phyloP scores from a whole-genome alignment of 2,888 invertebrate species.

The Tipula helvola region DNA sequence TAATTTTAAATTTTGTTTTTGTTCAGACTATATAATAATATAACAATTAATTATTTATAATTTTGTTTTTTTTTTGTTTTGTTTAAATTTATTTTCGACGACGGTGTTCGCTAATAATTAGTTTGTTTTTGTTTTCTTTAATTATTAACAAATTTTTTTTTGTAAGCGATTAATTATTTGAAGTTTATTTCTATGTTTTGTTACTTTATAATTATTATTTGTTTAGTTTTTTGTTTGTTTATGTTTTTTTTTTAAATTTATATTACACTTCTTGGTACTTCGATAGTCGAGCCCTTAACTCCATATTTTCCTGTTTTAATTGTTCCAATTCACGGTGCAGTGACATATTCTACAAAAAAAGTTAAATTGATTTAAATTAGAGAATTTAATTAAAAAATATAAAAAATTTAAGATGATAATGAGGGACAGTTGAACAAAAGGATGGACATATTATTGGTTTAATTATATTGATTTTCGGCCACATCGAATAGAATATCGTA shows the following conservation, averaged over 20 bases:
- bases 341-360: constrained; percentile 62
- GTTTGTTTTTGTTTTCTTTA: neutral
- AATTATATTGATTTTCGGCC: too few relatives aligned
- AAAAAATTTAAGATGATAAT: neutral
- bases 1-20: neutral
- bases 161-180: neutral
- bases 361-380: constrained; percentile 12
- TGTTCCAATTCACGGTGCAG: constrained; percentile 82
- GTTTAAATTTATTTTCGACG: neutral
- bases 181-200: neutral
- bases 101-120: neutral
- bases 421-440: neutral
- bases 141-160: neutral
- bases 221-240: constrained; percentile 11
- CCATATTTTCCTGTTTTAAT: constrained; percentile 82
- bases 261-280: constrained; percentile 69
- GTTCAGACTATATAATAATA: constrained; percentile 4
- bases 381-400: neutral
- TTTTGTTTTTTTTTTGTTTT: neutral
- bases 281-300: constrained; percentile 77
- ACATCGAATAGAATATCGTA: too few relatives aligned
- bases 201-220: neutral
- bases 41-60: neutral
- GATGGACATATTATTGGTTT: neutral
- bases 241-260: constrained; percentile 14